Evolutionary conservation across 1,140 invertebrate species (phyloP).

Genomic region (Aphidius ervi): DNA sequence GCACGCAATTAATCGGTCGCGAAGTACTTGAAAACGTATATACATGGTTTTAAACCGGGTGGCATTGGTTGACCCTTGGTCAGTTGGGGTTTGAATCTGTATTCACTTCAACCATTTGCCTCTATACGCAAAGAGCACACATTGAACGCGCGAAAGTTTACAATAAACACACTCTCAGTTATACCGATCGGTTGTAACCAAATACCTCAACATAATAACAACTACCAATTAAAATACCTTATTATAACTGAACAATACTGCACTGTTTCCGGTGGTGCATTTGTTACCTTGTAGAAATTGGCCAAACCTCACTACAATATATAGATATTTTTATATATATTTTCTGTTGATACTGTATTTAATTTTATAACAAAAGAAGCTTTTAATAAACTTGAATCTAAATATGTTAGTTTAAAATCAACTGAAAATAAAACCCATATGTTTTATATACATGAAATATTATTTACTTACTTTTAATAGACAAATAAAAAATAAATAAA

Average conservation of each 20-base stretch:
- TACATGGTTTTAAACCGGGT: constrained; percentile 20
- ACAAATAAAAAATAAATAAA: too few relatives aligned
- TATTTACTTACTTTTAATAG: too few relatives aligned
- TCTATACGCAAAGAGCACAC: too few relatives aligned
- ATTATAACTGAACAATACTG: constrained; percentile 39
- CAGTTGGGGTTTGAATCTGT: constrained; percentile 26
- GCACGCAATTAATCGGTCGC: constrained; percentile 42
- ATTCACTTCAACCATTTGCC: constrained; percentile 9
- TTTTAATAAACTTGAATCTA: too few relatives aligned
- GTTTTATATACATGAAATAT: too few relatives aligned
- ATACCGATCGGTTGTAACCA: constrained; percentile 7
- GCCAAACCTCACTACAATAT: too few relatives aligned
- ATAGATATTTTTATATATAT: too few relatives aligned
- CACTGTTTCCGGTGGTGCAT: not conserved
- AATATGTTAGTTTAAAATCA: too few relatives aligned
- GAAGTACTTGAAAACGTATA: constrained; percentile 35
- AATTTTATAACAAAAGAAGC: too few relatives aligned
- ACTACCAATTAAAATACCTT: constrained; percentile 47
- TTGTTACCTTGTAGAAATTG: too few relatives aligned
- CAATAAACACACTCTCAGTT: not conserved
- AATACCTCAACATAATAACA: constrained; percentile 33
- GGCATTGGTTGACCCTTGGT: constrained; percentile 41
- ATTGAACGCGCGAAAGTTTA: not conserved
- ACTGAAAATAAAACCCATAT: too few relatives aligned
- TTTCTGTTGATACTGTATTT: too few relatives aligned